phyloP scores from a whole-genome alignment of 2,113 vertebrate species.

The Trochalopteron elliotii region DNA sequence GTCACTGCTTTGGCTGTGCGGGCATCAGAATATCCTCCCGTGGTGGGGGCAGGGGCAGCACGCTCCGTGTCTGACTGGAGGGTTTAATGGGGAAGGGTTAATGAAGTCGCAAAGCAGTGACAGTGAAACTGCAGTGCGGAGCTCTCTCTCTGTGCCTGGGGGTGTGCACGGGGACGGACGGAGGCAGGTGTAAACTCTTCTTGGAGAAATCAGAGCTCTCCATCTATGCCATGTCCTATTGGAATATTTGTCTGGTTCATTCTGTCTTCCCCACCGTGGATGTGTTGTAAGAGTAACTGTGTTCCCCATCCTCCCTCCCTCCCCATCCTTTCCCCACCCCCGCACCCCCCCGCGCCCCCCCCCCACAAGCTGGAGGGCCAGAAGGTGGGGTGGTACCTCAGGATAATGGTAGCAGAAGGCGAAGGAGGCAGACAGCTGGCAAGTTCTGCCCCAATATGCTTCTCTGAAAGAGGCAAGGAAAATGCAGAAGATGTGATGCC shows the following conservation, averaged over 20 bases:
- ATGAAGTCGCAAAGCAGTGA: neutral
- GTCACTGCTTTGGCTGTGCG: neutral
- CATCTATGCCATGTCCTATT: neutral
- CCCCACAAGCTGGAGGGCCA: conserved; percentile 90
- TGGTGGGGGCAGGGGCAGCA: neutral
- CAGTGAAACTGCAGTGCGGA: neutral
- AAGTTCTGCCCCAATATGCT: conserved; percentile 99
- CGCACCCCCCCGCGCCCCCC: conserved; percentile 70
- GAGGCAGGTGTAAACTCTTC: neutral
- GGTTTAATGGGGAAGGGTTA: neutral
- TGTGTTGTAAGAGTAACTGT: neutral
- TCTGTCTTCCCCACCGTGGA: neutral
- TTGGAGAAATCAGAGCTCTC: neutral
- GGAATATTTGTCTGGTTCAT: neutral
- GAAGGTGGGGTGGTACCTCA: conserved; percentile 96
- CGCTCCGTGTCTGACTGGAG: neutral
- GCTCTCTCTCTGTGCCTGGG: rapidly evolving
- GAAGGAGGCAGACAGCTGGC: conserved; percentile 98
- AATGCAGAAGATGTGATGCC: conserved; percentile 92
- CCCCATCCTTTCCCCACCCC: neutral
- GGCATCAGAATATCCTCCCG: neutral
- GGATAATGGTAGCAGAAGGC: conserved; percentile 99
- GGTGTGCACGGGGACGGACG: neutral
- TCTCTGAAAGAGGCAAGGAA: conserved; percentile 97
- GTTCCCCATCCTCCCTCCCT: conserved; percentile 12